phyloP scores from a whole-genome alignment of 2,797 vertebrate species.

The Siniperca obscura region DNA sequence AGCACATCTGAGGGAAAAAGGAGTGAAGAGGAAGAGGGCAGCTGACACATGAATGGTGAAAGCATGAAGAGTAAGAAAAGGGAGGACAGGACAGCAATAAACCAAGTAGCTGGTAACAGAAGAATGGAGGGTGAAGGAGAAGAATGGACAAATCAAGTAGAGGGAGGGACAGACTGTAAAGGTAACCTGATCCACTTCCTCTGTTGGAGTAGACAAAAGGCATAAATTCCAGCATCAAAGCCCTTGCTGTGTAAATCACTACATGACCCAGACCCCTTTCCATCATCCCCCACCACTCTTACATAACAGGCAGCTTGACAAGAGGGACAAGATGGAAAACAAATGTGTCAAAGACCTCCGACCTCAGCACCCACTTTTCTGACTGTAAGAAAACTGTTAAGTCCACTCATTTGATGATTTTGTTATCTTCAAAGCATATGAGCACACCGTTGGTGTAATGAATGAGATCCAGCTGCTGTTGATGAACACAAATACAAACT shows the following conservation, averaged over 20 bases:
- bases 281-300: conserved; percentile 59
- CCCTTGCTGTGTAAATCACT: conserved; percentile 73
- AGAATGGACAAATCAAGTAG: conserved; percentile 32
- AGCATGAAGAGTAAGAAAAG: conserved; percentile 21
- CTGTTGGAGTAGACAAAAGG: conserved; percentile 59
- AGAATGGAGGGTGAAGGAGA: conserved; percentile 30
- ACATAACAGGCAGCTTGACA: conserved; percentile 53
- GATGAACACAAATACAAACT: conserved; percentile 23
- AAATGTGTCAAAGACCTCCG: conserved; percentile 47
- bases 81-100: conserved; percentile 7
- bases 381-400: not conserved
- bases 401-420: not conserved
- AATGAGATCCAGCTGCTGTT: conserved; percentile 1
- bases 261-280: conserved; percentile 60
- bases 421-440: not conserved
- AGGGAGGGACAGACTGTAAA: conserved; percentile 36
- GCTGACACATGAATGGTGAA: conserved; percentile 33
- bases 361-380: conserved; percentile 18
- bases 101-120: conserved; percentile 29
- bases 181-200: conserved; percentile 52
- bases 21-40: conserved; percentile 28
- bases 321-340: conserved; percentile 51
- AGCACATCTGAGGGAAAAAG: conserved; percentile 47
- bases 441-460: not conserved
- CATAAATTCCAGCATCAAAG: conserved; percentile 81